Base-by-base conservation (phyloP, 2,797 vertebrate species). In the Platyrinchus mystaceus region DNA sequence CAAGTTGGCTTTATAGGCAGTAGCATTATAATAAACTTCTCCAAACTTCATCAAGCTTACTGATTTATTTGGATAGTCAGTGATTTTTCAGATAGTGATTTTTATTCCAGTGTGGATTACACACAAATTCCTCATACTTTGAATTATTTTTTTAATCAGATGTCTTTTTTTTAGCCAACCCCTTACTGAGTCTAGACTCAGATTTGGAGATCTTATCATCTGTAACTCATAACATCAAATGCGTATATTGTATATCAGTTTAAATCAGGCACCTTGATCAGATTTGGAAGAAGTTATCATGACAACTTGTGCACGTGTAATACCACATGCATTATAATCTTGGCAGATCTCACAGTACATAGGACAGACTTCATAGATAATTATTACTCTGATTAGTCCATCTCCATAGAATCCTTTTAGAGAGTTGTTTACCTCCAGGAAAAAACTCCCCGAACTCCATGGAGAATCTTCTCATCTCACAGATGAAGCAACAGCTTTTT, bases 1-100 rank as follows among this genome's bases (percentile, higher is more conserved):
- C 63, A 80, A 79, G 46, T 83, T 91, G 83, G 91, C 95, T 95
- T 95, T 94, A 89, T 68, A 89, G 87, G 82, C 84, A 95, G 93
- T 94, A 93, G 76, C 87, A 78, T 93, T 94, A 68, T 87, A 87
- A 92, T 92, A 95, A 89, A 90, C 56, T 92, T 81, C 50, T 87
- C 79, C 69, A 89, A 89, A 89, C 79, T 81, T 92, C 92, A 91
- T 95, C 89, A 93, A 91, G 76, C 55, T 81, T 44, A 68, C 87
- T 73, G 82, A 71, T 94, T 94, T 95, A 89, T 95, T 94, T 91
- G 69, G 49, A 70, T 89, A 95, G 89, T 80, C 52, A 50, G 49
- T 50, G 49, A 49, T 49, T 49, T 49, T 49, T 49, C 14, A 49
- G 47, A 27, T 49, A 49, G 47, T 49, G 49, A 97, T 96, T 94